These are phyloP conservation scores for Peromyscus polionotus DNA, from an alignment of 2,113 vertebrate genomes.

Conservation along the genomic window DNA sequence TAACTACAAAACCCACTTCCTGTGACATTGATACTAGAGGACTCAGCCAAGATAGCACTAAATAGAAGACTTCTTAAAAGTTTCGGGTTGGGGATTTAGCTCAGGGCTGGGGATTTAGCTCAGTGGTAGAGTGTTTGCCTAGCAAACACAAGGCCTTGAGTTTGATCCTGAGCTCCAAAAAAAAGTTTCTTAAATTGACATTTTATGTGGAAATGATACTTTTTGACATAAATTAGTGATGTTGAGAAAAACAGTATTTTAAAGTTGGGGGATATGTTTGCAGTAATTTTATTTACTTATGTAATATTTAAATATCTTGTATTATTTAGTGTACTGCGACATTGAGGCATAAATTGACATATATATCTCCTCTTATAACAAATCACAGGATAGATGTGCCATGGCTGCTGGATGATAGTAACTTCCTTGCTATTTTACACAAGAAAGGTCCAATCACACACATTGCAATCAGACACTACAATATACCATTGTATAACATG, in stretches of 20 bases:
- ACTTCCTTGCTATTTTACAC: constrained; percentile 33
- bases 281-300: background rate
- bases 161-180: too few species aligned
- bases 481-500: background rate
- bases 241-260: background rate
- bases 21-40: background rate
- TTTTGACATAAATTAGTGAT: background rate
- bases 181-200: background rate
- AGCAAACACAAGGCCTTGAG: too few species aligned
- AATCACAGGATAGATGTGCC: background rate
- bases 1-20: background rate
- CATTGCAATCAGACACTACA: background rate
- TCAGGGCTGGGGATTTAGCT: too few species aligned
- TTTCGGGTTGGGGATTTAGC: background rate
- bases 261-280: background rate
- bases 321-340: background rate
- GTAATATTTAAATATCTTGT: too few species aligned
- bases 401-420: background rate
- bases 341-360: background rate
- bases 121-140: too few species aligned
- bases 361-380: background rate
- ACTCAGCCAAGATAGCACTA: background rate
- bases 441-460: background rate
- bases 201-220: constrained; percentile 1
- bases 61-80: background rate